Evolutionary conservation across 2,113 vertebrate species (phyloP).

Genomic region (Halichoerus grypus): DNA sequence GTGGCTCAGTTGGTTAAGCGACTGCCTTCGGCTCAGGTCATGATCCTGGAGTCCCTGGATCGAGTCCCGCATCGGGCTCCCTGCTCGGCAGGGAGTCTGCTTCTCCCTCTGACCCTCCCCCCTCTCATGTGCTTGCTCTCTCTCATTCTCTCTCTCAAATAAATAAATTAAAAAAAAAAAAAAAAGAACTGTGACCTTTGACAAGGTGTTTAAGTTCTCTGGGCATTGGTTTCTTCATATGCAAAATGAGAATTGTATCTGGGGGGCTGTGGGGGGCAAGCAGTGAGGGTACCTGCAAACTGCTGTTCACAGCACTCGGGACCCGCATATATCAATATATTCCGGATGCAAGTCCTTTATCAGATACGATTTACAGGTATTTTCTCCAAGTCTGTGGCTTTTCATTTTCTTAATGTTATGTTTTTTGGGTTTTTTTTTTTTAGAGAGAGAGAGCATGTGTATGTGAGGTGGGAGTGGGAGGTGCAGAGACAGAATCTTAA

Average conservation of each 20-base stretch:
- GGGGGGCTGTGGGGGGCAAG: background rate
- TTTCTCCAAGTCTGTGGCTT: background rate
- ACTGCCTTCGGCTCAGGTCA: no score
- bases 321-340: background rate
- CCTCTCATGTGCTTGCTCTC: no score
- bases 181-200: background rate
- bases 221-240: background rate
- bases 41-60: no score
- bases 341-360: background rate
- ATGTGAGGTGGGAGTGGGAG: background rate
- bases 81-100: no score
- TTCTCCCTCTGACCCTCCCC: no score
- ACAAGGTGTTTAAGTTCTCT: background rate
- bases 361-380: background rate
- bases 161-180: no score
- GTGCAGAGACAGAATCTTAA: background rate
- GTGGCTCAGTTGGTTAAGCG: no score
- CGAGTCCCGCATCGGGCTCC: no score
- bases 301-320: fast-evolving
- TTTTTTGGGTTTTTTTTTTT: background rate
- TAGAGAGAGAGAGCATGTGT: background rate
- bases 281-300: background rate
- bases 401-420: background rate
- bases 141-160: no score
- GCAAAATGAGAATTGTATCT: background rate